Conservation (phyloP, 2,888 invertebrate species). For the Candidula unifasciata region DNA sequence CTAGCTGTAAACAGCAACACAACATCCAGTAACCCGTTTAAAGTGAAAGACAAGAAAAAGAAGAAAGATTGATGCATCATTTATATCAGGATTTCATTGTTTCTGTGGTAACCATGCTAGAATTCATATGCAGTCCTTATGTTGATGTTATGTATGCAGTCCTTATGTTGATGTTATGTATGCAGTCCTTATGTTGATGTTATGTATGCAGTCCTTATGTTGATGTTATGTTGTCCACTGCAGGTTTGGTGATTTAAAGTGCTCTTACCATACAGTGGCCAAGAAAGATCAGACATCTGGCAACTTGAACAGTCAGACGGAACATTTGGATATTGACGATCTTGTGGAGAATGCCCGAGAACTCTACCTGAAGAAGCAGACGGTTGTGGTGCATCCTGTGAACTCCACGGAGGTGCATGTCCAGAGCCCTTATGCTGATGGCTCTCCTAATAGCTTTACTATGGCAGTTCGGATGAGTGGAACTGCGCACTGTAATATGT, state of each 20-base stretch:
- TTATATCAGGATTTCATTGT: too few relatives aligned
- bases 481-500: slow-evolving; percentile 45
- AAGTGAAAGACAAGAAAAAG: too few relatives aligned
- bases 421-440: slow-evolving; percentile 39
- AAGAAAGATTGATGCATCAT: too few relatives aligned
- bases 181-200: not conserved
- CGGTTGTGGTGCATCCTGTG: slow-evolving; percentile 44
- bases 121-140: too few relatives aligned
- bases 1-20: too few relatives aligned
- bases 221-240: not conserved
- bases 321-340: slow-evolving; percentile 66
- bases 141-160: too few relatives aligned
- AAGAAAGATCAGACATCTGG: slow-evolving; percentile 62
- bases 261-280: slow-evolving; percentile 68
- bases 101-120: too few relatives aligned
- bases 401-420: slow-evolving; percentile 51
- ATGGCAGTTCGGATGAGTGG: slow-evolving; percentile 50
- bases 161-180: too few relatives aligned
- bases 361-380: slow-evolving; percentile 53
- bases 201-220: not conserved
- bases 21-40: too few relatives aligned
- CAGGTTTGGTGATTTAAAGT: slow-evolving; percentile 72
- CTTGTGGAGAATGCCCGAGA: slow-evolving; percentile 63
- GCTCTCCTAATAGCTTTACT: slow-evolving; percentile 40
- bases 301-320: slow-evolving; percentile 65